phyloP scores from a whole-genome alignment of 2,113 vertebrate species.

The Coptodon rendalli region DNA sequence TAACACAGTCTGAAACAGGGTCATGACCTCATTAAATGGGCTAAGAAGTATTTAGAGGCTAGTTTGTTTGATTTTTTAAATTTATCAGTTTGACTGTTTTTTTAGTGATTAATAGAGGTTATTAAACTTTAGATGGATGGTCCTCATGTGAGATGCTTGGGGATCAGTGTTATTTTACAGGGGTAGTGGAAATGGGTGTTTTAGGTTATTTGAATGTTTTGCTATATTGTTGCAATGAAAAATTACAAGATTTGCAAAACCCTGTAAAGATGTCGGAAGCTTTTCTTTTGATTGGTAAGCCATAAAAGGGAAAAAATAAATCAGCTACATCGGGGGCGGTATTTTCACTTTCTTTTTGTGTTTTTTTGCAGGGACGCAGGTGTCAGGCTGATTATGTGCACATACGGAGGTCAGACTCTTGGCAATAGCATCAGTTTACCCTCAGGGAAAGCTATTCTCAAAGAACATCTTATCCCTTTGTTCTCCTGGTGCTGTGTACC shows the following conservation, averaged over 20 bases:
- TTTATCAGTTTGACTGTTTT: background rate
- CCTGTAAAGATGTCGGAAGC: fast-evolving
- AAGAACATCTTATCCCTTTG: background rate
- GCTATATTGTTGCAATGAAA: background rate
- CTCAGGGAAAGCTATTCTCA: background rate
- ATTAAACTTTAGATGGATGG: background rate
- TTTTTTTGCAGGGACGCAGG: background rate
- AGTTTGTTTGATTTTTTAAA: background rate
- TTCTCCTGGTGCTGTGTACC: background rate
- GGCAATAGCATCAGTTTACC: background rate
- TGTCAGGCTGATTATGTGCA: background rate
- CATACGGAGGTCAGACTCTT: background rate
- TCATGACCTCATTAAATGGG: background rate
- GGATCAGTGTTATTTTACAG: background rate
- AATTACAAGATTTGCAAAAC: background rate
- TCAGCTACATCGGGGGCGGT: background rate
- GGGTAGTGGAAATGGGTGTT: background rate
- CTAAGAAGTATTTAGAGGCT: background rate
- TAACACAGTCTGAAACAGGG: background rate
- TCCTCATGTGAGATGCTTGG: background rate
- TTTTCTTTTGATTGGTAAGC: background rate
- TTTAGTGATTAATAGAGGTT: background rate
- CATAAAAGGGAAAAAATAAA: background rate
- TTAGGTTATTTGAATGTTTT: background rate
- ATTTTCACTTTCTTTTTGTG: background rate